Evolutionary conservation across 2,888 invertebrate species (phyloP), one percentile per base, ranked within the genome.

Genomic region (Hartigia nigra): DNA sequence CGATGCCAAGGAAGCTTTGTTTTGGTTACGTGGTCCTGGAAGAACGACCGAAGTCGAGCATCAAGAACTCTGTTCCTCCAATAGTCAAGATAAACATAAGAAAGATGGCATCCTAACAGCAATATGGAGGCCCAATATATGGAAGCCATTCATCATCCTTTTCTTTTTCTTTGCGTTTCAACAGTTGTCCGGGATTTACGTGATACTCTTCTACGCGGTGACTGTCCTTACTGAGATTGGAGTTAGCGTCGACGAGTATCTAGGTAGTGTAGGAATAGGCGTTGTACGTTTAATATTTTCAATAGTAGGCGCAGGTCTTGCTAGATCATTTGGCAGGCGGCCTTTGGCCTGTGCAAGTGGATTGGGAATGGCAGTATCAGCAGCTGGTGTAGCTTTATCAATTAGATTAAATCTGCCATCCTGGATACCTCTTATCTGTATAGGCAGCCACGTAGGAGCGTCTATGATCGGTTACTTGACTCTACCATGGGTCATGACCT

Each of bases 401-500:
- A 93, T 93, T 83, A 92, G 88, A 87, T 89, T 69, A 35, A 37
- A 35, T 23, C 78, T 88, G 31, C 84, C 89, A 4, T 87, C 92
- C 0, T 91, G 92, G 87, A 84, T 93, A 31, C 93, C 93, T 36
- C 87, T 95, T 4, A 92, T 94, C 0, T 95, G 95, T 83, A 93
- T 96, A 0, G 91, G 95, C 37, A 92, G 94, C 31, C 95, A 96
- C 88, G 95, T 96, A 0, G 94, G 94, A 0, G 95, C 95, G 86
- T 95, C 95, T 81, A 96, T 95, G 95, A 93, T 95, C 1, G 96
- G 96, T 0, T 95, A 95, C 90, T 90, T 96, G 0, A 96, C 95
- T 35, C 92, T 96, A 5, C 96, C 96, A 0, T 96, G 95, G 95
- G 94, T 96, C 37, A 94, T 96, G 94, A 95, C 95, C 0, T 95